A percentile compares a stretch with the other conserved stretches of the same genome.
Evolutionary conservation across 2,888 invertebrate species (phyloP).

Genomic region (Conistra vaccinii): DNA sequence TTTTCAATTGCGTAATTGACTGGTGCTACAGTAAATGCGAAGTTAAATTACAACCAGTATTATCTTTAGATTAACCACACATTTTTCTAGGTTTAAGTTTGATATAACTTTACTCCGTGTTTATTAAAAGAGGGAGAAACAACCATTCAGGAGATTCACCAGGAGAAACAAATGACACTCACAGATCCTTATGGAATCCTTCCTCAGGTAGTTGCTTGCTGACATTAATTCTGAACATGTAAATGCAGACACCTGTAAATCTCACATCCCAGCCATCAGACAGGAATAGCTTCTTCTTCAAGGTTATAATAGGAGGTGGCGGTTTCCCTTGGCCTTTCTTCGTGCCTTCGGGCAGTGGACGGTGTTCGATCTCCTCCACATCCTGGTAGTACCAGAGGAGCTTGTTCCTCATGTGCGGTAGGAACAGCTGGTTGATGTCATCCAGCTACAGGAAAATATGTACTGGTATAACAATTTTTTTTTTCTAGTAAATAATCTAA

Average conservation of each 20-base stretch:
- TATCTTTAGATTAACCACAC: neutral
- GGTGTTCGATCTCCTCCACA: conserved; percentile 93
- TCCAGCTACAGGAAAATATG: conserved; percentile 91
- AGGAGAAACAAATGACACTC: conserved; percentile 72
- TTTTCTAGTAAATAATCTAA: neutral
- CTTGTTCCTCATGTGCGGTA: conserved; percentile 96
- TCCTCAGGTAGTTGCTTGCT: conserved; percentile 97
- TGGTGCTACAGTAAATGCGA: neutral
- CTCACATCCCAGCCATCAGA: conserved; percentile 96
- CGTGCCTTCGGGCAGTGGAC: conserved; percentile 85
- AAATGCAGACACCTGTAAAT: conserved; percentile 95
- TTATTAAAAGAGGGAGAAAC: neutral
- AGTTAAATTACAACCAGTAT: neutral
- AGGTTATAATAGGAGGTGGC: conserved; percentile 83
- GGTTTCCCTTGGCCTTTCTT: conserved; percentile 88
- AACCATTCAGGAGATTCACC: neutral
- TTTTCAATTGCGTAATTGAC: too few relatives aligned
- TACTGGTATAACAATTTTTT: neutral
- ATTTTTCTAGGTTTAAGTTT: neutral
- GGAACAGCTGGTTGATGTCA: conserved; percentile 96
- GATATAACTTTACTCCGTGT: neutral
- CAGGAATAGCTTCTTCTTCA: conserved; percentile 95
- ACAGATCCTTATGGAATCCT: conserved; percentile 97
- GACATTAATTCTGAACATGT: conserved; percentile 96
- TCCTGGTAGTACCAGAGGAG: conserved; percentile 97